Evolutionary conservation across 2,113 vertebrate genomes (phyloP), one percentile per base, ranked within the genome.

Genomic region (Coptodon bakossiorum): DNA sequence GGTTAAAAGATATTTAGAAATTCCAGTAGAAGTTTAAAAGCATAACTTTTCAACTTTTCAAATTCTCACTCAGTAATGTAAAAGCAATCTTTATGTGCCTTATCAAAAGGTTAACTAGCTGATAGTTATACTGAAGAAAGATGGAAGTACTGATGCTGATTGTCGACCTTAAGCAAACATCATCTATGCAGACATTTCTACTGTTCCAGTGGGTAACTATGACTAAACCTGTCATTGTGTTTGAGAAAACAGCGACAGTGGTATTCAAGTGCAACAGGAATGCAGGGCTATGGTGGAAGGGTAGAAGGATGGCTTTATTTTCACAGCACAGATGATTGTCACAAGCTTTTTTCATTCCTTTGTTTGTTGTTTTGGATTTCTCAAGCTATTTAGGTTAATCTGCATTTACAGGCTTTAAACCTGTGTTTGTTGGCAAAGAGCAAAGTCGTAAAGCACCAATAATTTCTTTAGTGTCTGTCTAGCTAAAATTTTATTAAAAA

Each of bases 81-180:
- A 76, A 48, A 45, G 0, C 27, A 9, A 0, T 45, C n/a, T n/a
- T 27, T 27, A 1, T 5, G 22, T 7, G 45, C 27, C 9, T 50
- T 31, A 11, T 5, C 1, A 6, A 0, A 76, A 50, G 12, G 9
- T 78, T 31, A 78, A 50, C 2, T 31, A 12, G 2, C 16, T 16
- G 71, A 48, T 50, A 3, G 9, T 50, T 12, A 50, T 50, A 5
- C 24, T 8, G 16, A 50, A 13, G 71, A 50, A 48, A 50, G 43
- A 50, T 3, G 1, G 2, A 50, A 50, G 45, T 50, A 31, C 16
- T 12, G 24, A 78, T 19, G 27, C 27, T 50, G 43, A 78, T 17
- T 50, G 43, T 50, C 4, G 10, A 78, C 6, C 14, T 48, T 76
- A 48, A 76, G 43, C 71, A 76, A 50, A 76, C 40, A 19, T 17